A percentile compares a stretch with the other conserved stretches of the same genome.
phyloP scores from a whole-genome alignment of 2,113 vertebrate species.

The Parus major region DNA sequence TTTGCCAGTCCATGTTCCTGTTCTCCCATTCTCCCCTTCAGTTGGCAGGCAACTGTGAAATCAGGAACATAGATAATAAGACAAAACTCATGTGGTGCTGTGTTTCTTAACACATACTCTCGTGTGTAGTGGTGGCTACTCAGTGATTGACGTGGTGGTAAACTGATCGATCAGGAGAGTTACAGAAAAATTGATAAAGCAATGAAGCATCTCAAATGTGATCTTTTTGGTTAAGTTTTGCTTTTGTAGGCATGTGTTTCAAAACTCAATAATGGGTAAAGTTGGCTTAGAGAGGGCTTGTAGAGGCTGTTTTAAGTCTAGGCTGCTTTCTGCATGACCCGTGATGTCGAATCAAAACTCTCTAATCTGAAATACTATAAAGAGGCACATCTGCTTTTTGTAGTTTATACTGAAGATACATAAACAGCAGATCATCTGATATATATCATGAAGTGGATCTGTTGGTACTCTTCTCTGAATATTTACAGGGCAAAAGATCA shows the following conservation, averaged over 20 bases:
- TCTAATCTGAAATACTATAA: not conserved
- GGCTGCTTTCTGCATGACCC: not conserved
- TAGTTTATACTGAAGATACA: not conserved
- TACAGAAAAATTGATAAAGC: not conserved
- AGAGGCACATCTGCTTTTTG: not conserved
- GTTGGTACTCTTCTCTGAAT: not conserved
- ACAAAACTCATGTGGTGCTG: not conserved
- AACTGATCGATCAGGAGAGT: not conserved
- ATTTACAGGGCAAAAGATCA: not conserved
- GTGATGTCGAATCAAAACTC: not conserved
- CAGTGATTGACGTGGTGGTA: not conserved
- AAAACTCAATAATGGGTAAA: not conserved
- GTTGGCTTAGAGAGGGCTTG: not conserved
- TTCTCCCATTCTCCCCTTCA: not conserved
- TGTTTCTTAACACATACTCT: not conserved
- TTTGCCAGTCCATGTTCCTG: not conserved
- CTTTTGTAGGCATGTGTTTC: not conserved
- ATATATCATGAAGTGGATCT: not conserved
- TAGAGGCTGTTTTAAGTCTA: not conserved
- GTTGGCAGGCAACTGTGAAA: not conserved
- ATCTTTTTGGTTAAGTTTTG: not conserved
- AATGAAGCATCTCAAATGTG: rapidly evolving
- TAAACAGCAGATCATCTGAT: not conserved
- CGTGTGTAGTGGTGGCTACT: not conserved
- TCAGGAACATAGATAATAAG: not conserved